phyloP scores from a whole-genome alignment of 2,113 vertebrate species.

The Colinus virginianus region DNA sequence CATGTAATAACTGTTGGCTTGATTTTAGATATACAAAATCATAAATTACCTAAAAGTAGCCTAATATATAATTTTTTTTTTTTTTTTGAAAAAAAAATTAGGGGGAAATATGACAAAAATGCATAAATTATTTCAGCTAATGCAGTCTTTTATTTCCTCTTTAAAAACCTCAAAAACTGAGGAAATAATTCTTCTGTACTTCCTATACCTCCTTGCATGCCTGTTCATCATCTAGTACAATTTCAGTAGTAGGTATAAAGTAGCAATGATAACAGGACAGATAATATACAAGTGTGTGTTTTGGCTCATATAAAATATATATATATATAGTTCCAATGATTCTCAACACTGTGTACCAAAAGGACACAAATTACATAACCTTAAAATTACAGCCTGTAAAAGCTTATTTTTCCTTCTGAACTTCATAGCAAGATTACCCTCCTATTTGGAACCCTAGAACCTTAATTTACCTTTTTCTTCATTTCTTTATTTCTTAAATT shows the following conservation, averaged over 20 bases:
- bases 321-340: background rate
- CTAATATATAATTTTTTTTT: too few species aligned
- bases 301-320: background rate
- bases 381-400: background rate
- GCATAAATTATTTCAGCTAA: rapidly evolving
- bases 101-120: background rate
- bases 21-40: background rate
- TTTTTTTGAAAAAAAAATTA: background rate
- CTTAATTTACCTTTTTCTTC: background rate
- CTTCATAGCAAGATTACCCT: background rate
- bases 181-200: background rate
- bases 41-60: background rate
- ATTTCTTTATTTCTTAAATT: background rate
- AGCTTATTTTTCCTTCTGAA: background rate
- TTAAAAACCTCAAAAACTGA: background rate
- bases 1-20: background rate
- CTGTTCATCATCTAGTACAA: background rate
- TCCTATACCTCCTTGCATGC: background rate
- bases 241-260: background rate
- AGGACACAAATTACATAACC: background rate
- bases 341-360: background rate
- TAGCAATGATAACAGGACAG: background rate
- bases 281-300: background rate
- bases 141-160: background rate
- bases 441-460: background rate